Evolutionary conservation across 2,797 vertebrate species (phyloP).

Genomic region (Echeneis naucrates): DNA sequence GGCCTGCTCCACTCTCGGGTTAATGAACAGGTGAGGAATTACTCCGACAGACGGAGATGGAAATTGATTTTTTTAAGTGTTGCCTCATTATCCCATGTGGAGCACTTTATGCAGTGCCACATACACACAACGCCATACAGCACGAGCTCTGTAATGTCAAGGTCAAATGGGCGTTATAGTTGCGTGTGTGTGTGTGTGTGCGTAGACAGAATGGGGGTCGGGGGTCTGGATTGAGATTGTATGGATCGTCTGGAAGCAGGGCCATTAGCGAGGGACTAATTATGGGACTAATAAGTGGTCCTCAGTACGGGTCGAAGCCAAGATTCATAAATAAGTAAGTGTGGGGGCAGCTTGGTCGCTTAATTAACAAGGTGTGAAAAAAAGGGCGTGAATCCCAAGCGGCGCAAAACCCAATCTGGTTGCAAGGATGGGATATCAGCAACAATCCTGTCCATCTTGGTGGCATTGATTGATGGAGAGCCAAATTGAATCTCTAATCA

Average conservation of each 20-base stretch:
- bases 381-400: constrained; percentile 78
- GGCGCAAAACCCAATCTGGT: constrained; percentile 69
- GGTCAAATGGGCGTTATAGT: constrained; percentile 68
- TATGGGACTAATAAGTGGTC: constrained; percentile 74
- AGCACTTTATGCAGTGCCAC: constrained; percentile 67
- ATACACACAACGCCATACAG: constrained; percentile 72
- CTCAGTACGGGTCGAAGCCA: constrained; percentile 75
- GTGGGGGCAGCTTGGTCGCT: constrained; percentile 78
- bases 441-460: constrained; percentile 63
- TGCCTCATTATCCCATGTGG: constrained; percentile 75
- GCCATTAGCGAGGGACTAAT: constrained; percentile 83
- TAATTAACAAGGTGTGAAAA: constrained; percentile 85
- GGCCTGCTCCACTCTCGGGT: constrained; percentile 55
- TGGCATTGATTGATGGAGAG: constrained; percentile 83
- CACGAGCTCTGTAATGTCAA: constrained; percentile 68
- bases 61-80: constrained; percentile 82
- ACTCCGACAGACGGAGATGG: constrained; percentile 69
- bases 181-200: constrained; percentile 53
- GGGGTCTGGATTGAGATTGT: constrained; percentile 53
- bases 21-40: constrained; percentile 79
- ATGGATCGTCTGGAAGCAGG: constrained; percentile 75
- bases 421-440: constrained; percentile 68
- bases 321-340: constrained; percentile 87
- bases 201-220: constrained; percentile 50
- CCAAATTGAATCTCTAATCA: constrained; percentile 88